Base-by-base conservation (phyloP, 2,888 invertebrate genomes). In the Drosophila pegasa region DNA sequence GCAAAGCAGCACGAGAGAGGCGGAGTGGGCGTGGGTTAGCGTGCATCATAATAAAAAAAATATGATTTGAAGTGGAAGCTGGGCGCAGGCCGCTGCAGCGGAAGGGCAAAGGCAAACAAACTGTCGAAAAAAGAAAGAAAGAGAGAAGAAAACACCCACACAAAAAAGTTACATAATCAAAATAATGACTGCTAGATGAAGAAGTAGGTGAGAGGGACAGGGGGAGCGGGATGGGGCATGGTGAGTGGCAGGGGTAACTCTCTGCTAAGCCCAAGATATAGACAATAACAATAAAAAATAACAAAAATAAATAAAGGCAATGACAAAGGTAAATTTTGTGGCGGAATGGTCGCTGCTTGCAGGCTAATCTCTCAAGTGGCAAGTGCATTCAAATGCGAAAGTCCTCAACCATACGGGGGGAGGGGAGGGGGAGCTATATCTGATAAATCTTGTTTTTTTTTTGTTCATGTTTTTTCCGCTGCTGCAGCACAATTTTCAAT, bases 311-410 rank as follows among this genome's bases (percentile, higher is more conserved):
- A 84, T 69, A 84, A 70, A 60, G 63, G 84, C 81, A 74, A 80
- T 88, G 87, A 83, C 83, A 88, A 83, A 87, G 83, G 80, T 87
- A 80, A 72, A 87, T 79, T 82, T 73, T 38, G 43, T 41, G 40
- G 43, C 7, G 63, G 38, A 51, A 71, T 59, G 45, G 48, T 48
- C 63, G 69, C 77, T 50, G 72, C 67, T 78, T 81, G 80, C 51
- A 79, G 81, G 90, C 88, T 91, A 90, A 90, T 90, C 90, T 90
- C 85, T 88, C 90, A 90, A 90, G 91, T 91, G 90, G 89, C 87
- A 88, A 88, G 79, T 88, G 89, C 87, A 88, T 90, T 89, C 89
- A 88, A 86, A 88, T 90, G 63, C 65, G 88, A 89, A 86, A 84
- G 84, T 88, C 80, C 59, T 70, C 51, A 71, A 74, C 77, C 78